A percentile compares a stretch with the other conserved stretches of the same genome.
Evolutionary conservation across 2,797 vertebrate genomes (phyloP).

Genomic region (Anguilla megastoma): DNA sequence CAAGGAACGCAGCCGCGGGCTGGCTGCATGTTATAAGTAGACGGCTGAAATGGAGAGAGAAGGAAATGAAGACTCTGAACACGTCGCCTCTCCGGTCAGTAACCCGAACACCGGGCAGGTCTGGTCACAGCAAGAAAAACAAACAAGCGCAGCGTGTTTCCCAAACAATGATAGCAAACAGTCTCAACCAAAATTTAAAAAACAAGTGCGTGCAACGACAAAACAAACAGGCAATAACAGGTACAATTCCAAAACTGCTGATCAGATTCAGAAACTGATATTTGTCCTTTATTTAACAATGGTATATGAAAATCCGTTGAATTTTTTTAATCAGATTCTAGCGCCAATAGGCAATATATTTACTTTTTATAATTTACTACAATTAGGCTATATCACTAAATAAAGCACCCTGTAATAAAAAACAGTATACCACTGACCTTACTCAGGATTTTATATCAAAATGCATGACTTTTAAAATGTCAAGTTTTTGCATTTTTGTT

Average conservation of each 20-base stretch:
- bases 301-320: neutral
- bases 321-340: neutral
- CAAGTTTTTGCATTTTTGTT: neutral
- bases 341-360: neutral
- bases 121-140: neutral
- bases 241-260: neutral
- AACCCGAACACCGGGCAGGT: neutral
- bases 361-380: neutral
- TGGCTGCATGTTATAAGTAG: conserved; percentile 79
- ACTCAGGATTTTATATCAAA: neutral
- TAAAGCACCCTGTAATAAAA: neutral
- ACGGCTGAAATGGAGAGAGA: conserved; percentile 64
- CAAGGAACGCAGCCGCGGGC: conserved; percentile 85
- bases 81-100: neutral
- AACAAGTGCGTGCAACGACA: neutral
- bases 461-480: neutral
- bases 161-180: neutral
- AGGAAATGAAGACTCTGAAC: neutral
- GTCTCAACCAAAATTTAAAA: neutral
- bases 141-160: neutral
- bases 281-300: neutral
- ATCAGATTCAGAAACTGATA: neutral
- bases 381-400: neutral
- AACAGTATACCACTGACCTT: neutral
- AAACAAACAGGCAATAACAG: neutral